Conservation (phyloP, 2,888 invertebrate genomes). For the Beris morrisii region DNA sequence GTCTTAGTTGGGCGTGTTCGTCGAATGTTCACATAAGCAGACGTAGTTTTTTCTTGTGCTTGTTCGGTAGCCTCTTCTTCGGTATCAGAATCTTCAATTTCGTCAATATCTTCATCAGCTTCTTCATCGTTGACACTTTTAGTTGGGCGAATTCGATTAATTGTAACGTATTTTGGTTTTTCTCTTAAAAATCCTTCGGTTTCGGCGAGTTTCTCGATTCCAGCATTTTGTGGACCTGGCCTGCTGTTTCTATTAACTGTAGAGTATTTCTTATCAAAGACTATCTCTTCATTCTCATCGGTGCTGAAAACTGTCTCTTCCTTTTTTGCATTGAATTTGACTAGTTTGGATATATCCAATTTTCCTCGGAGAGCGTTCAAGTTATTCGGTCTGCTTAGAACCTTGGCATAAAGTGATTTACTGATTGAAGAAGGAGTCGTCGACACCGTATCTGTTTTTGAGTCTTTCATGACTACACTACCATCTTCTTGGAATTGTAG, state of each 20-base stretch:
- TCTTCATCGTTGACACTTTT: constrained; percentile 47
- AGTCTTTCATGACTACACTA: constrained; percentile 57
- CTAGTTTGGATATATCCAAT: constrained; percentile 43
- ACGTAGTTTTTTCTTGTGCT: constrained; percentile 38
- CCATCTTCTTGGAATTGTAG: constrained; percentile 62
- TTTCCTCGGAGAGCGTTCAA: constrained; percentile 52
- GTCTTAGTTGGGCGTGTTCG: constrained; percentile 22
- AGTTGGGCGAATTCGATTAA: constrained; percentile 62
- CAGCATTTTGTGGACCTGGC: constrained; percentile 62
- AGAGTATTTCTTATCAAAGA: constrained; percentile 57
- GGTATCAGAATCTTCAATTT: constrained; percentile 41
- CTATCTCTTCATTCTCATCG: constrained; percentile 34
- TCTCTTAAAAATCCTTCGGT: constrained; percentile 55
- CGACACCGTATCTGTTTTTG: constrained; percentile 50
- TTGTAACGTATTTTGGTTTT: constrained; percentile 69
- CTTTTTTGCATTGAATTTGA: constrained; percentile 30
- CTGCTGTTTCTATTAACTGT: constrained; percentile 66
- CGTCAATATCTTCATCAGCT: constrained; percentile 42
- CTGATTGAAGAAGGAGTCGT: constrained; percentile 70
- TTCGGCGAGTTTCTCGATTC: constrained; percentile 55
- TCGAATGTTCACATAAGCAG: constrained; percentile 42
- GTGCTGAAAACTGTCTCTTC: constrained; percentile 27
- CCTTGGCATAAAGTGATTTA: constrained; percentile 75
- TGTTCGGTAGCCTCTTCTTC: constrained; percentile 29
- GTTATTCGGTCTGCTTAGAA: constrained; percentile 59